Evolutionary conservation across 2,113 vertebrate genomes (phyloP).

Genomic region (Phaethornis superciliosus): DNA sequence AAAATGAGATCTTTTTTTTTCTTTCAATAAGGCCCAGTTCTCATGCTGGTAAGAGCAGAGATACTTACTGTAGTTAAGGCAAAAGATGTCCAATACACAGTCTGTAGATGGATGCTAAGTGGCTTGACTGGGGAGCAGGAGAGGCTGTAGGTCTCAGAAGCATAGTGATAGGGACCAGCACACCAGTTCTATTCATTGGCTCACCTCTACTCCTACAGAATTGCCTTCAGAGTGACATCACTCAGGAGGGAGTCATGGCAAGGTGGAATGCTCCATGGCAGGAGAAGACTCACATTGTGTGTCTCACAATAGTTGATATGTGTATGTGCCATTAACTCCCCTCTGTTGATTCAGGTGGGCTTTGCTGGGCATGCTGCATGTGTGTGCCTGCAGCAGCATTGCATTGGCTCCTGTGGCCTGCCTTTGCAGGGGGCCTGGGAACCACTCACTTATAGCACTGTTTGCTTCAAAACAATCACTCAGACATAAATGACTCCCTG

Average conservation of each 20-base stretch:
- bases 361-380: background rate
- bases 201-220: background rate
- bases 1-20: background rate
- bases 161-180: background rate
- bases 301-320: background rate
- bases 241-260: background rate
- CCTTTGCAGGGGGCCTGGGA: background rate
- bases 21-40: background rate
- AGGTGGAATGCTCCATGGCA: background rate
- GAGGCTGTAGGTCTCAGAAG: background rate
- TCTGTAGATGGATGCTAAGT: background rate
- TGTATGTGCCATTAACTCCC: background rate
- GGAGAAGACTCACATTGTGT: background rate
- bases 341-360: background rate
- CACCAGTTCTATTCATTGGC: background rate
- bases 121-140: background rate
- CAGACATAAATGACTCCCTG: background rate
- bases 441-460: background rate
- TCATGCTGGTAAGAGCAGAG: background rate
- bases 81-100: background rate
- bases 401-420: background rate
- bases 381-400: background rate
- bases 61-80: background rate
- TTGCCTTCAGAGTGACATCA: background rate
- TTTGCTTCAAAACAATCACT: conserved; percentile 34